phyloP scores from a whole-genome alignment of 2,797 vertebrate genomes.

The Trachurus trachurus region DNA sequence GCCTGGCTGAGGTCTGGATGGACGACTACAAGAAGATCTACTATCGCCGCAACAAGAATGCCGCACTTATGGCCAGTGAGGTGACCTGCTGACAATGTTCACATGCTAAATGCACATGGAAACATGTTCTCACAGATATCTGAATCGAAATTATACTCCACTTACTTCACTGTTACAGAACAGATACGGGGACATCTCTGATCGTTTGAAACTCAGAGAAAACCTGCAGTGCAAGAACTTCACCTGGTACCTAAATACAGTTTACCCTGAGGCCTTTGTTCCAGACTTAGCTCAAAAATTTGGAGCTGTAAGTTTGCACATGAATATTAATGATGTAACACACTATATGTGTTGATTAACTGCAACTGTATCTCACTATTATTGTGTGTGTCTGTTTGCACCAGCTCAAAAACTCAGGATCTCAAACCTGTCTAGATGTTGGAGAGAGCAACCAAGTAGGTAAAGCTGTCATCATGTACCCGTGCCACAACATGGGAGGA shows the following conservation, averaged over 20 bases:
- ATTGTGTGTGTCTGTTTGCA: slow-evolving; percentile 20
- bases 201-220: slow-evolving; percentile 90
- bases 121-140: not conserved
- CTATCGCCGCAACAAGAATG: slow-evolving; percentile 92
- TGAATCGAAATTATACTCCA: not conserved
- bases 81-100: slow-evolving; percentile 54
- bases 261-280: slow-evolving; percentile 96
- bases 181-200: slow-evolving; percentile 93
- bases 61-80: slow-evolving; percentile 90
- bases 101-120: not conserved
- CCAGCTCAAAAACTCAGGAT: slow-evolving; percentile 92
- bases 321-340: not conserved
- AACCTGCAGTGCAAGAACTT: slow-evolving; percentile 96
- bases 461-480: slow-evolving; percentile 94
- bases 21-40: slow-evolving; percentile 92
- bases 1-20: slow-evolving; percentile 98
- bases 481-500: slow-evolving; percentile 96
- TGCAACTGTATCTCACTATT: not conserved
- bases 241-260: slow-evolving; percentile 94
- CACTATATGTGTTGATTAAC: accelerated
- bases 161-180: slow-evolving; percentile 78
- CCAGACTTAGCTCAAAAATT: slow-evolving; percentile 90
- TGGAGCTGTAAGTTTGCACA: slow-evolving; percentile 89
- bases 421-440: slow-evolving; percentile 91
- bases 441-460: slow-evolving; percentile 92